Evolutionary conservation across 1,140 invertebrate genomes (phyloP).

Genomic region (Zaprionus tsacasi): DNA sequence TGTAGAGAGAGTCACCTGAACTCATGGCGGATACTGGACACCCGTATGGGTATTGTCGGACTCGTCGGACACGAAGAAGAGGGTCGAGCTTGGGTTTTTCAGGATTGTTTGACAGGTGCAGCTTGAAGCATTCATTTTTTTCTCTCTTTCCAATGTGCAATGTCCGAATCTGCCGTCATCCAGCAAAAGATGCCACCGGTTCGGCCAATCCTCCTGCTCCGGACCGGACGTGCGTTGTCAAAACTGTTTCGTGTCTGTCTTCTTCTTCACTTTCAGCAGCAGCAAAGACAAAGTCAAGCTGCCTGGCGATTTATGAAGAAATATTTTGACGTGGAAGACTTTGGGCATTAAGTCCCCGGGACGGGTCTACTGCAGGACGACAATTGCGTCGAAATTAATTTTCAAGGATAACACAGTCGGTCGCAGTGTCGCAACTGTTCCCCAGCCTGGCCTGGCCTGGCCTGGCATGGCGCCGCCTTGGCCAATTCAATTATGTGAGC

Average conservation of each 20-base stretch:
- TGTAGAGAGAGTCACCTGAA: conserved; percentile 27
- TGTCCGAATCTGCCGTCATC: not conserved
- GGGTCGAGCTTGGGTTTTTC: not conserved
- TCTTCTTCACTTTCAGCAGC: conserved; percentile 15
- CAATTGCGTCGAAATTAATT: conserved; percentile 81
- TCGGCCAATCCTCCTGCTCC: not conserved
- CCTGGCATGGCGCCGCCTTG: conserved; percentile 7
- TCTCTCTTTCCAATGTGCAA: not conserved
- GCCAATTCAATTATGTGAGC: conserved; percentile 77
- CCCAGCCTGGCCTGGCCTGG: conserved; percentile 15
- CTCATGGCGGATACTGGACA: not conserved
- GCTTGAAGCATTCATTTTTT: not conserved
- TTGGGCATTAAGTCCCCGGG: conserved; percentile 13
- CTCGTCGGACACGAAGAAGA: not conserved
- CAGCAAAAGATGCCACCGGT: not conserved
- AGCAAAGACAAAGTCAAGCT: conserved; percentile 57
- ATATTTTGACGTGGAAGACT: conserved; percentile 70
- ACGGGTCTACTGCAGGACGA: conserved; percentile 47
- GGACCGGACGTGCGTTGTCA: conserved; percentile 71
- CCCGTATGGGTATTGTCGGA: not conserved
- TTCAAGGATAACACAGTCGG: conserved; percentile 72
- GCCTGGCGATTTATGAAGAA: conserved; percentile 72
- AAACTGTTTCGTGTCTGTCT: conserved; percentile 62
- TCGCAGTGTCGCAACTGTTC: conserved; percentile 47
- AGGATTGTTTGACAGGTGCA: conserved; percentile 5